Base-by-base conservation (phyloP, 2,888 invertebrate species). In the Eupithecia tripunctaria region DNA sequence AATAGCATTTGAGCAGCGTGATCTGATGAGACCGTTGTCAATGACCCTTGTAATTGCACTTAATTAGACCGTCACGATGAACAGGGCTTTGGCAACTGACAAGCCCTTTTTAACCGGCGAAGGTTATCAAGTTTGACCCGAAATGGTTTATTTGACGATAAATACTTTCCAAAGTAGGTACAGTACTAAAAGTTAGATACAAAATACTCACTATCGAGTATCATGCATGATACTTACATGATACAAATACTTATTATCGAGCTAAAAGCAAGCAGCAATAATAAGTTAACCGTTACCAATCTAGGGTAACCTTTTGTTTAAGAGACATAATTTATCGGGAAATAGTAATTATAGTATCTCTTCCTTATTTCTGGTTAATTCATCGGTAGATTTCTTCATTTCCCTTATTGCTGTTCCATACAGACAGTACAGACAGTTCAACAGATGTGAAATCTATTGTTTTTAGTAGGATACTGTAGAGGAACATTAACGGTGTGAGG, bases 1-100 rank as follows among this genome's bases (percentile, higher is more conserved):
- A 75, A 75, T 72, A 72, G 75, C 70, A 64, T 60, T 64, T 67
- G 67, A 71, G 43, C 62, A 67, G 38, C 75, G 65, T 70, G 75
- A 36, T 36, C 36, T 36, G 36, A 70, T 70, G 74, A 64, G 66
- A 66, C 43, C 60, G 25, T 75, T 75, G 62, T 70, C 67, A 64
- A 64, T 70, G 75, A 75, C 72, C 75, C 70, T 70, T 67, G 29
- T 43, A 68, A 68, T 73, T 67, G 70, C 68, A 59, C 41, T 69
- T 68, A 70, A 70, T 71, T 71, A 70, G 67, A 41, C 25, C 64
- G 43, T 67, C 63, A 67, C 59, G 59, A 25, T 15, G 47, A 36
- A 65, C 63, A 62, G 21, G 43, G 41, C 41, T 67, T 67, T 51
- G 27, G 51, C 51, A 29, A 62, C 51, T 63, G 63, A 38, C 51